These are phyloP conservation scores for Labrus mixtus DNA, from an alignment of 2,113 vertebrate genomes.

Conservation along the genomic window DNA sequence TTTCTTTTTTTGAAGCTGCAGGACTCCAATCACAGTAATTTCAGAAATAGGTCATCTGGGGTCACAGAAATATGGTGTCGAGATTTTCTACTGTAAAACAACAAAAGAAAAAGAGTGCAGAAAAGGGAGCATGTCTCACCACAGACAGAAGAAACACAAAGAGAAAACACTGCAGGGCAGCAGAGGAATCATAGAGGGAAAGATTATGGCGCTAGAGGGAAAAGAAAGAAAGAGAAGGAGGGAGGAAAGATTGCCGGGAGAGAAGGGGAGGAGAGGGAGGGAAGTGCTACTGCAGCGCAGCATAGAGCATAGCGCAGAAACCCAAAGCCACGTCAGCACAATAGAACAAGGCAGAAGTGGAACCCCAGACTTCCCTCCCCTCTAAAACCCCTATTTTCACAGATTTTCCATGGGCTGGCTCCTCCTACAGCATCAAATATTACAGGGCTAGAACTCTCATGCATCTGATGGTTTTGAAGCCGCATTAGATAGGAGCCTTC, in stretches of 20 bases:
- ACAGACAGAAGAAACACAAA: constrained; percentile 18
- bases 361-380: constrained; percentile 60
- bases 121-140: no score
- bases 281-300: constrained; percentile 41
- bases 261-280: constrained; percentile 58
- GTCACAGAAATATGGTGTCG: constrained; percentile 6
- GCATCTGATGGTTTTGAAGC: constrained; percentile 37
- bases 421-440: constrained; percentile 42
- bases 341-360: constrained; percentile 65
- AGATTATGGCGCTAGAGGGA: constrained; percentile 52
- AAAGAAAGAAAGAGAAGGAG: constrained; percentile 49
- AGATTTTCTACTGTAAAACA: background rate
- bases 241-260: constrained; percentile 16
- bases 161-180: constrained; percentile 18
- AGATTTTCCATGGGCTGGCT: constrained; percentile 52
- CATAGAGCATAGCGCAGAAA: constrained; percentile 52
- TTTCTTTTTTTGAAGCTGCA: constrained; percentile 3
- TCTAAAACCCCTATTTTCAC: constrained; percentile 44
- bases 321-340: constrained; percentile 80
- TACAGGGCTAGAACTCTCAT: constrained; percentile 32
- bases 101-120: background rate
- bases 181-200: constrained; percentile 53
- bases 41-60: constrained; percentile 27
- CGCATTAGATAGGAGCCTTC: background rate
- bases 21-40: constrained; percentile 26